Conservation (phyloP, 2,888 invertebrate species). For the Nomada fabriciana region DNA sequence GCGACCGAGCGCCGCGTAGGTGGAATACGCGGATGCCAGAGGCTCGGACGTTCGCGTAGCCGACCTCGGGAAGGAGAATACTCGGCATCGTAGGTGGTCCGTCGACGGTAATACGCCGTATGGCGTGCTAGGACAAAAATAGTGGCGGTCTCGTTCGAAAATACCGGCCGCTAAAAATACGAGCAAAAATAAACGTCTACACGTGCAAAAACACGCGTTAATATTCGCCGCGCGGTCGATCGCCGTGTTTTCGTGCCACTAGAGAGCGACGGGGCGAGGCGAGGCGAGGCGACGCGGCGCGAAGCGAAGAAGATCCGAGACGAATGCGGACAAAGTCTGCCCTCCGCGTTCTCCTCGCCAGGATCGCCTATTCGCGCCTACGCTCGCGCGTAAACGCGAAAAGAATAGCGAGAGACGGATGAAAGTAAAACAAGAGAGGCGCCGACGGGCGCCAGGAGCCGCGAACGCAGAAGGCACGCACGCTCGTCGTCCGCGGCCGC, state of each 20-base stretch:
- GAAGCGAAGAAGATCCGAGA: too few relatives aligned
- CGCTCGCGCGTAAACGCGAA: not conserved
- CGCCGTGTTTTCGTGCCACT: constrained; percentile 62
- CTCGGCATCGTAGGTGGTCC: constrained; percentile 52
- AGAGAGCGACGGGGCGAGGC: not conserved
- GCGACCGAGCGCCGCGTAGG: not conserved
- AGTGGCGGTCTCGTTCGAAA: constrained; percentile 79
- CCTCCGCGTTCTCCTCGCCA: too few relatives aligned
- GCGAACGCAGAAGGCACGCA: constrained; percentile 7
- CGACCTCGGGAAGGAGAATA: not conserved
- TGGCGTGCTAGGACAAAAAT: constrained; percentile 76
- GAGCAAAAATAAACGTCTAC: constrained; percentile 81
- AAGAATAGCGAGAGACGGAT: not conserved
- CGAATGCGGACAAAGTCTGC: too few relatives aligned
- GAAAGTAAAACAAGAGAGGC: not conserved
- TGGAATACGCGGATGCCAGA: not conserved
- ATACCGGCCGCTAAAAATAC: constrained; percentile 81
- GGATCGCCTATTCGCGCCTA: too few relatives aligned
- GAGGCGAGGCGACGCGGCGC: not conserved
- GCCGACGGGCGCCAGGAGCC: not conserved
- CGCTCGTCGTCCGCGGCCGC: not conserved
- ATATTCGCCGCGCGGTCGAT: constrained; percentile 74
- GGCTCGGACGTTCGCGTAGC: not conserved
- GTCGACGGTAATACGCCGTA: constrained; percentile 54
- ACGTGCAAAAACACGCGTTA: constrained; percentile 82